Evolutionary conservation across 1,140 invertebrate genomes (phyloP).

Genomic region (Musca domestica): DNA sequence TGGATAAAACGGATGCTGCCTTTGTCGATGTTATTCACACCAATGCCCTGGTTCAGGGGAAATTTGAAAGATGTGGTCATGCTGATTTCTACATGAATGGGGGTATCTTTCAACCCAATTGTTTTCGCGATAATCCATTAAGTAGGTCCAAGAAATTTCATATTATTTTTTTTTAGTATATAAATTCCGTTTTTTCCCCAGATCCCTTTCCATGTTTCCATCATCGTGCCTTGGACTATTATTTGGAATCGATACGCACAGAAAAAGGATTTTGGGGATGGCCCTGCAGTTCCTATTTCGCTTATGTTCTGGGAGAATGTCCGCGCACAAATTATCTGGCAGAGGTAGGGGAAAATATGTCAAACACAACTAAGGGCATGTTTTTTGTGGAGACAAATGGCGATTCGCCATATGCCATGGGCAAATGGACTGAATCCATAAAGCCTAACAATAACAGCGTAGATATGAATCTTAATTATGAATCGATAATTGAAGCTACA

Average conservation of each 20-base stretch:
- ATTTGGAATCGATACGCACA: conserved; percentile 69
- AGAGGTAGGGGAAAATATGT: conserved; percentile 47
- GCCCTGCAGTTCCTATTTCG: conserved; percentile 60
- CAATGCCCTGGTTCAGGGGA: conserved; percentile 66
- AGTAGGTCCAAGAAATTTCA: conserved; percentile 16
- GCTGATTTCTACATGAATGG: conserved; percentile 75
- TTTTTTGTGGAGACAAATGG: conserved; percentile 47
- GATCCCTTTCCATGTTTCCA: conserved; percentile 61
- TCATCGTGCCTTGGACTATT: conserved; percentile 67
- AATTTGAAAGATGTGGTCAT: conserved; percentile 62
- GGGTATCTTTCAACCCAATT: conserved; percentile 65
- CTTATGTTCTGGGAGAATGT: conserved; percentile 60
- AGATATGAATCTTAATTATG: neutral
- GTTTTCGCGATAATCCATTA: conserved; percentile 26
- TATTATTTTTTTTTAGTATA: too few relatives aligned
- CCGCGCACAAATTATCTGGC: conserved; percentile 47
- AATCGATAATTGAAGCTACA: conserved; percentile 19
- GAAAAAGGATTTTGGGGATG: conserved; percentile 66
- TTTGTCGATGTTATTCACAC: conserved; percentile 78
- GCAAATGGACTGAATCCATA: conserved; percentile 47
- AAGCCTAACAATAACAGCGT: conserved; percentile 31
- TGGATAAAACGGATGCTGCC: conserved; percentile 67
- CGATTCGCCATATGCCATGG: conserved; percentile 45
- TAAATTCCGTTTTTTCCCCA: conserved; percentile 11
- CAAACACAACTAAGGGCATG: conserved; percentile 40